phyloP scores from a whole-genome alignment of 2,888 invertebrate species.

The Entomobrya proxima region DNA sequence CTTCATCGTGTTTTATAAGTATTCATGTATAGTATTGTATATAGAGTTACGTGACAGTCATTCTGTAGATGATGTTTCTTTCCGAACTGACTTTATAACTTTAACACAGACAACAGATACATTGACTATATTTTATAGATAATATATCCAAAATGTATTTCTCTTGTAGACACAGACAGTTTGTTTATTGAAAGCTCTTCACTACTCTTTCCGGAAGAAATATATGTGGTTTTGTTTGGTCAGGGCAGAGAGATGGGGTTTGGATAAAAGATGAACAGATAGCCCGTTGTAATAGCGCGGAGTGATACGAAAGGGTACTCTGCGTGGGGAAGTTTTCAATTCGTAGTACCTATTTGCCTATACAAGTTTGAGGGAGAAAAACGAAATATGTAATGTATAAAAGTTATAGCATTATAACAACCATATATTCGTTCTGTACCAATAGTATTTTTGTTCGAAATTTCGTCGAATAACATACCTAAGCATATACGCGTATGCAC shows the following conservation, averaged over 20 bases:
- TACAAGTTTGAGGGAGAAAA: neutral
- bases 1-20: neutral
- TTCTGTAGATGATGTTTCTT: neutral
- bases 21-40: neutral
- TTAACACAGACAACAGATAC: neutral
- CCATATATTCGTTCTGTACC: too few species aligned
- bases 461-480: neutral
- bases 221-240: conserved; percentile 32
- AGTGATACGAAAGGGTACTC: neutral
- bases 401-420: too few species aligned
- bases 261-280: conserved; percentile 43
- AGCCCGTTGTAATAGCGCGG: conserved; percentile 33
- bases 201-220: conserved; percentile 30
- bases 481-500: neutral
- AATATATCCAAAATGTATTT: neutral
- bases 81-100: neutral
- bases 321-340: conserved; percentile 30
- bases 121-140: neutral
- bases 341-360: conserved; percentile 47
- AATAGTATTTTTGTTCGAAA: too few species aligned
- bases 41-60: conserved; percentile 3
- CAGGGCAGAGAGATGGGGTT: neutral
- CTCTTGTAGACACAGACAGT: neutral
- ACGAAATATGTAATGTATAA: neutral
- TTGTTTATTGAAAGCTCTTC: conserved; percentile 39